Base-by-base conservation (phyloP, 1,140 invertebrate genomes). In the Trachelipus rathkii region DNA sequence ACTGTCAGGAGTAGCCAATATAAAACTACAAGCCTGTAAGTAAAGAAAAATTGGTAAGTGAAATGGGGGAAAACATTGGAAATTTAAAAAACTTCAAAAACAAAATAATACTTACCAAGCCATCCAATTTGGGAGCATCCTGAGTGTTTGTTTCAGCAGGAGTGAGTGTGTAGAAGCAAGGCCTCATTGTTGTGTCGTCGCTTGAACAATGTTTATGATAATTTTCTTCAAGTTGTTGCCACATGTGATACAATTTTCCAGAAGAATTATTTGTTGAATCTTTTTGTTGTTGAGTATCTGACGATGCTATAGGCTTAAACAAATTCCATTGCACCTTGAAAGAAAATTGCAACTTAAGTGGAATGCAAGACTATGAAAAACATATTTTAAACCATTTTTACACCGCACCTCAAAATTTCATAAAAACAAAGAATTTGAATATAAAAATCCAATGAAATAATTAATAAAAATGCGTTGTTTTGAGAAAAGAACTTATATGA, bases 81-180 rank as follows among this genome's bases (percentile, higher is more conserved):
- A 1, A 33, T 33, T 33, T 33, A 33, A 33, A 33, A 33, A 1
- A 33, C 8, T 60, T 60, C 4, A 13, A 60, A 70, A 44, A 75
- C 23, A 75, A 11, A 46, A 21, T 19, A 23, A 1, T 8, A 72
- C 86, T 84, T 82, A 90, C 90, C 84, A 98, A 85, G 24, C 95
- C 95, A 87, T 98, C 95, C 50, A 98, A 86, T 85, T 96, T 96
- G 5, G 92, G 93, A 24, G 90, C 89, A 82, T 94, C 92, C 82
- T 89, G 90, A 84, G 92, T 93, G 84, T 91, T 93, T 72, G 91
- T 88, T 82, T 94, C 92, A 44, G 88, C 84, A 79, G 89, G 90
- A 5, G 92, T 92, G 5, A 96, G 85, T 75, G 91, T 90, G 83
- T 96, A 96, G 85, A 95, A 96, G 82, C 91, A 89, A n/a, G 93